Base-by-base conservation (phyloP, 2,113 vertebrate species). In the Sturnira hondurensis region DNA sequence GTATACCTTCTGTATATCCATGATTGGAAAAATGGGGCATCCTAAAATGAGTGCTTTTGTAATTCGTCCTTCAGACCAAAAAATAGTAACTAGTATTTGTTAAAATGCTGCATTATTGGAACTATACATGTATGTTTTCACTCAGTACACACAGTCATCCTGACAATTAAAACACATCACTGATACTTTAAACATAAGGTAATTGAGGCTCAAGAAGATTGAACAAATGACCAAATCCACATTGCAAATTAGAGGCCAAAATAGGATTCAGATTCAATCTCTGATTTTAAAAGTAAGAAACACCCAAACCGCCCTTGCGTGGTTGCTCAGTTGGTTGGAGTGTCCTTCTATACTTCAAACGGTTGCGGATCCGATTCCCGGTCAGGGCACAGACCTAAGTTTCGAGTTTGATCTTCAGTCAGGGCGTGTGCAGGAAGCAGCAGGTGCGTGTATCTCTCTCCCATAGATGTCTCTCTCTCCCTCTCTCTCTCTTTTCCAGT, bases 81-180 rank as follows among this genome's bases (percentile, higher is more conserved):
- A 84, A 85, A 38, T 61, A 67, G 16, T 74, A 71, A 89, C n/a
- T 87, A 13, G n/a, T 95, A 70, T 97, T 94, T 97, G 26, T 63
- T 67, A 74, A 86, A 87, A 36, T 87, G 31, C 11, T 58, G 78
- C 61, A 24, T 17, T 38, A 43, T 28, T 89, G 45, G 17, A 20
- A 33, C 20, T 50, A 43, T 31, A 31, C 31, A 36, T 58, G 31
- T 36, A 80, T 80, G 26, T 7, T 54, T 94, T 86, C 3, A 36
- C 13, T 63, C 52, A 38, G 3, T 26, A 67, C 20, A 52, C 16
- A 56, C 43, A 89, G 8, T 20, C 17, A 17, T 63, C 2, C 61
- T 89, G 47, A 68, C 70, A 70, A 63, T 70, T 89, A 68, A 33
- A 84, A 65, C 3, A 47, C 17, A 70, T 38, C 43, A 6, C 33